Evolutionary conservation across 1,140 invertebrate genomes (phyloP).

Genomic region (Agrypnia vestita): DNA sequence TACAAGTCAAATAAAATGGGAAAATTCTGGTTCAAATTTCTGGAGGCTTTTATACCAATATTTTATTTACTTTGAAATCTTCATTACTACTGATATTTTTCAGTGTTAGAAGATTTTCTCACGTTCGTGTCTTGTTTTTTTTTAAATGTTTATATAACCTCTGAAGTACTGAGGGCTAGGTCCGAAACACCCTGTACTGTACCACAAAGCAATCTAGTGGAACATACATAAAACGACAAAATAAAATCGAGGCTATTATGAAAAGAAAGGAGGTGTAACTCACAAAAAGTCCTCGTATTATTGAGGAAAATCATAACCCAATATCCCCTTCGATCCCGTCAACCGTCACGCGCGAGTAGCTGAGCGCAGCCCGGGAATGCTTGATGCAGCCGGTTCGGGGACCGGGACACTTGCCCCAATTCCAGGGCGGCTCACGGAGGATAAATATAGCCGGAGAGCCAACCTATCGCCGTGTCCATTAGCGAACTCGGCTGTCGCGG

Average conservation of each 20-base stretch:
- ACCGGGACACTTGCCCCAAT: slow-evolving; percentile 12
- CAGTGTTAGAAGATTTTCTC: too few relatives aligned
- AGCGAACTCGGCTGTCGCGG: not conserved
- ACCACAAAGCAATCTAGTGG: too few relatives aligned
- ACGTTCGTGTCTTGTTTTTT: too few relatives aligned
- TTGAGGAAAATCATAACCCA: slow-evolving; percentile 25
- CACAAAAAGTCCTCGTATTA: not conserved
- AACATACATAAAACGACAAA: too few relatives aligned
- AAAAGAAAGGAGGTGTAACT: not conserved
- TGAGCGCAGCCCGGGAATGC: not conserved
- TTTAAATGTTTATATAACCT: too few relatives aligned
- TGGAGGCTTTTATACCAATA: too few relatives aligned
- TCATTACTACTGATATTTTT: too few relatives aligned
- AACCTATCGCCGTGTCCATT: slow-evolving; percentile 30
- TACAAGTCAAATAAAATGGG: too few relatives aligned
- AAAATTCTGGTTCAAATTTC: too few relatives aligned
- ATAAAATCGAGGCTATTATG: not conserved
- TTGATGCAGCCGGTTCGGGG: not conserved
- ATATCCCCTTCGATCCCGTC: slow-evolving; percentile 6
- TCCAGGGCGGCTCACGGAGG: not conserved
- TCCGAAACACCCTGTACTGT: too few relatives aligned
- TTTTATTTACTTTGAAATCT: too few relatives aligned
- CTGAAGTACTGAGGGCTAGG: too few relatives aligned
- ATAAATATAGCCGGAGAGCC: slow-evolving; percentile 16
- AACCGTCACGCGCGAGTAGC: slow-evolving; percentile 13